Evolutionary conservation across 2,797 vertebrate species (phyloP).

Genomic region (Acrocephalus scirpaceus): DNA sequence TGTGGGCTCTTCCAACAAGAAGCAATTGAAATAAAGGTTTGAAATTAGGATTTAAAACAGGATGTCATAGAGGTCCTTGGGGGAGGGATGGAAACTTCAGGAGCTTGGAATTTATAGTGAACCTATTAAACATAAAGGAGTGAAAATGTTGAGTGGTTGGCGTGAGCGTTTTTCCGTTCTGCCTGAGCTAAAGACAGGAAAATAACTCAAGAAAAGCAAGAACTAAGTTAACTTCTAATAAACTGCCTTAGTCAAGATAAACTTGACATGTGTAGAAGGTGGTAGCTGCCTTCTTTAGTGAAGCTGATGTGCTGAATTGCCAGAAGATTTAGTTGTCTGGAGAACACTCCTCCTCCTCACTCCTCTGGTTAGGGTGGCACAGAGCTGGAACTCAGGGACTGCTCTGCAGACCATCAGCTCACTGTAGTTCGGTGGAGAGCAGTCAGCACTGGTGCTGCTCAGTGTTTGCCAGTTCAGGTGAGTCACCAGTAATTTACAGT

Average conservation of each 20-base stretch:
- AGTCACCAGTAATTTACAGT: constrained; percentile 23
- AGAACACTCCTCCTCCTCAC: not conserved
- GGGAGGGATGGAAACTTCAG: not conserved
- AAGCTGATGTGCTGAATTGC: not conserved
- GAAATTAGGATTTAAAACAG: not conserved
- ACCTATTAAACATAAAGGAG: not conserved
- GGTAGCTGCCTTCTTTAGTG: not conserved
- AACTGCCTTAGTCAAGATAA: not conserved
- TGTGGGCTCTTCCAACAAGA: not conserved
- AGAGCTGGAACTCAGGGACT: not conserved
- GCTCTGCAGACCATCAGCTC: not conserved
- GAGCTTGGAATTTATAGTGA: not conserved
- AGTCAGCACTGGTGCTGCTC: not conserved
- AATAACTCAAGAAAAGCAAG: not conserved
- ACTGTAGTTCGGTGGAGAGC: not conserved
- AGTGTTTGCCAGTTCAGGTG: constrained; percentile 2
- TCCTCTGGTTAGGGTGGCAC: not conserved
- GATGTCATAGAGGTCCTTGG: not conserved
- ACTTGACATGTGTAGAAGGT: not conserved
- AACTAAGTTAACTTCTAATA: not conserved
- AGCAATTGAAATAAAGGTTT: not conserved
- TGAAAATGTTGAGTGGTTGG: not conserved
- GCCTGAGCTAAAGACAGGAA: not conserved
- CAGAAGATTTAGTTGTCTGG: not conserved
- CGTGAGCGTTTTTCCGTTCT: rapidly evolving